Base-by-base conservation (phyloP, 1,140 invertebrate species). In the Trichonephila clavipes region DNA sequence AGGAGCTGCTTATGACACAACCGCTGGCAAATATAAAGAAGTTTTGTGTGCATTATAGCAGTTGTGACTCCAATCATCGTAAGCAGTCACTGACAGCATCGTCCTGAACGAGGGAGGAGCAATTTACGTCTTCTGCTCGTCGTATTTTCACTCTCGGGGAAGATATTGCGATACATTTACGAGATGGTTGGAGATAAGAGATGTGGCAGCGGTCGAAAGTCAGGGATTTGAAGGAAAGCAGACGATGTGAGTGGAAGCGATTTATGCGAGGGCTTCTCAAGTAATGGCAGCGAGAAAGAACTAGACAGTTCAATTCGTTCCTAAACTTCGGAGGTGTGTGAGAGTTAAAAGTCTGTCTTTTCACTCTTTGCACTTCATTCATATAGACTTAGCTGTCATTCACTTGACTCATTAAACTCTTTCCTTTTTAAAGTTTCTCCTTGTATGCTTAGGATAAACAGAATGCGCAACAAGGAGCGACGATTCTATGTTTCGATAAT, bases 261-360 rank as follows among this genome's bases (percentile, higher is more conserved):
- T 58, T 83, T 59, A 83, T 58, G 82, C 1, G n/a, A 59, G 7
- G n/a, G 72, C 28, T 77, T 28, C 18, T 28, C 28, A 1, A 77
- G 72, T 77, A 77, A 77, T 40, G 72, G 40, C 72, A 19, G 72
- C 72, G 72, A 77, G 72, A 77, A 77, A 40, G 72, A 28, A 77
- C 14, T 77, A 28, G 72, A 77, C 72, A 77, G 72, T 16, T 77
- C 3, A 34, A 34, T 28, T 34, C 12, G 69, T 28, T 19, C 28
- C 34, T 24, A 18, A 28, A 24, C 28, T 77, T 77, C 28, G 28
- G 16, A 34, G 34, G 18, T 24, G 72, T 77, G 72, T 18, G 28
- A 24, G 12, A 34, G 69, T 28, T 72, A 72, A 72, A 72, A 72
- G 7, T 18, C 28, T 6, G 28, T 77, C 69, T 77, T 7, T 77